Evolutionary conservation across 2,797 vertebrate species (phyloP).

Genomic region (Glyptemys insculpta): DNA sequence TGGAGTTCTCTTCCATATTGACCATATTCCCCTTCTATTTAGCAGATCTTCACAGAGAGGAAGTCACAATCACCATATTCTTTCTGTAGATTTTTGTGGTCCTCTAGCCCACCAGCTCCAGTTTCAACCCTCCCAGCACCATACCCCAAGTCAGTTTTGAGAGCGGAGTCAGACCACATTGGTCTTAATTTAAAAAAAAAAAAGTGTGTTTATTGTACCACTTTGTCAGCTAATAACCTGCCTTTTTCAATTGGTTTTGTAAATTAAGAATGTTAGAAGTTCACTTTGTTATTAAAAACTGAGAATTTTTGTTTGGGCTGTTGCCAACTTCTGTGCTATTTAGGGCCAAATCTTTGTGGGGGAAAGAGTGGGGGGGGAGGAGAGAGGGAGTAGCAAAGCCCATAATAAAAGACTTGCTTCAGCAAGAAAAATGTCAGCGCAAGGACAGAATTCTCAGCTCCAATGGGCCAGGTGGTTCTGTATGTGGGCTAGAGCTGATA

Average conservation of each 20-base stretch:
- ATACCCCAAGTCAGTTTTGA: conserved; percentile 55
- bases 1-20: conserved; percentile 33
- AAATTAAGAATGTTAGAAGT: conserved; percentile 61
- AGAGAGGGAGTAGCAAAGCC: not conserved
- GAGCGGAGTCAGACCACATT: conserved; percentile 73
- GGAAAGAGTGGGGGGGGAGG: not conserved
- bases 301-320: conserved; percentile 6
- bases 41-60: conserved; percentile 67
- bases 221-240: conserved; percentile 62
- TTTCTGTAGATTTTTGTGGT: conserved; percentile 73
- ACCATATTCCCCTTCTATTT: conserved; percentile 34
- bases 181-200: conserved; percentile 59
- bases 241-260: conserved; percentile 59
- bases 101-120: conserved; percentile 62
- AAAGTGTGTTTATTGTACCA: conserved; percentile 49
- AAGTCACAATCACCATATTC: conserved; percentile 73
- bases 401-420: not conserved
- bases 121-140: conserved; percentile 27
- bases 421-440: not conserved
- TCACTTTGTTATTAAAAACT: conserved; percentile 7
- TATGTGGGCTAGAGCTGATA: not conserved
- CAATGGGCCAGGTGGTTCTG: not conserved
- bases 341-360: conserved; percentile 9
- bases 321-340: conserved; percentile 38
- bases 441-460: not conserved